These are phyloP conservation scores for Drosophila buzzatii DNA, from an alignment of 2,888 invertebrate species.

Conservation along the genomic window DNA sequence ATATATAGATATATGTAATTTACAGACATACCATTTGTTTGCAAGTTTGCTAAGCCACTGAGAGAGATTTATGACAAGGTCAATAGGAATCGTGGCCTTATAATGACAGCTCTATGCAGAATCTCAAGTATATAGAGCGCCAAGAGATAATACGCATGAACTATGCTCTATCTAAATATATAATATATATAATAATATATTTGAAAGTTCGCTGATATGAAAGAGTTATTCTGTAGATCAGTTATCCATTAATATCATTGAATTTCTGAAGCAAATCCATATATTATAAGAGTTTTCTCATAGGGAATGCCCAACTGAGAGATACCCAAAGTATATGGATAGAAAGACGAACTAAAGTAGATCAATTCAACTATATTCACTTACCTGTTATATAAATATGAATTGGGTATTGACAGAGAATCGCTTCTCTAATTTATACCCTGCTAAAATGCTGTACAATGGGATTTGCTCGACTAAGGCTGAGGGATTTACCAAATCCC, in stretches of 20 bases:
- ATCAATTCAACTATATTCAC: no score
- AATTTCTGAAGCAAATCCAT: no score
- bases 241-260: no score
- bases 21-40: conserved; percentile 1
- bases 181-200: no score
- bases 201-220: no score
- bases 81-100: neutral
- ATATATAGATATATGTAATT: neutral
- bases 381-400: no score
- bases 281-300: fast-evolving
- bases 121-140: neutral
- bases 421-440: neutral
- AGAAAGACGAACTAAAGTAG: neutral
- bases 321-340: neutral
- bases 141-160: neutral
- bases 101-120: neutral
- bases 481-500: neutral
- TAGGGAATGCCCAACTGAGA: neutral
- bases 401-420: no score
- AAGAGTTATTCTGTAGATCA: no score
- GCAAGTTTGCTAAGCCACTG: neutral
- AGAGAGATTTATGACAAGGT: conserved; percentile 5
- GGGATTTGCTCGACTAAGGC: neutral
- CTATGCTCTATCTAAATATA: neutral
- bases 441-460: no score